These are phyloP conservation scores for Pollachius pollachius DNA, from an alignment of 2,113 vertebrate genomes.

Conservation along the genomic window DNA sequence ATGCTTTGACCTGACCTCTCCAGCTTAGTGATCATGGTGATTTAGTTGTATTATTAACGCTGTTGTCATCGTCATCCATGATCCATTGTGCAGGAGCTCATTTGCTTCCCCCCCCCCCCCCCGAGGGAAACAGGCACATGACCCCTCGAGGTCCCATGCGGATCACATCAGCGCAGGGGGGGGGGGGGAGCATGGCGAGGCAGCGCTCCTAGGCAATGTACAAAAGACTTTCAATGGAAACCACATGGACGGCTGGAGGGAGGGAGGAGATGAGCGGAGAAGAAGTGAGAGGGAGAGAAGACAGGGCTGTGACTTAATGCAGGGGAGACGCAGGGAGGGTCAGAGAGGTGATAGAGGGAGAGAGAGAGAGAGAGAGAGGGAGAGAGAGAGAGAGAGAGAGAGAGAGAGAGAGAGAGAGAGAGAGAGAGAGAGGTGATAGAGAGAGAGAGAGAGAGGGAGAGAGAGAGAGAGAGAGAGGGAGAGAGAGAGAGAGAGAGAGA, in stretches of 20 bases:
- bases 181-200: slow-evolving; percentile 30
- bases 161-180: slow-evolving; percentile 26
- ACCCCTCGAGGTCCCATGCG: slow-evolving; percentile 40
- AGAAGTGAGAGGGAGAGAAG: slow-evolving; percentile 30
- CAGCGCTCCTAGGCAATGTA: slow-evolving; percentile 35
- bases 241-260: slow-evolving; percentile 46
- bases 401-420: slow-evolving; percentile 39
- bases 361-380: slow-evolving; percentile 46
- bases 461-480: slow-evolving; percentile 41
- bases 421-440: too few relatives aligned
- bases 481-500: slow-evolving; percentile 61
- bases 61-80: slow-evolving; percentile 19
- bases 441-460: slow-evolving; percentile 66
- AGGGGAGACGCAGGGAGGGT: slow-evolving; percentile 20
- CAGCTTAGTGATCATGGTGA: slow-evolving; percentile 4
- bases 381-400: slow-evolving; percentile 61
- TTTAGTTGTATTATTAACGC: too few relatives aligned
- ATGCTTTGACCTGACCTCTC: neutral
- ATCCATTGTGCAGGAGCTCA: slow-evolving; percentile 55
- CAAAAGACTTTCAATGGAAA: slow-evolving; percentile 66
- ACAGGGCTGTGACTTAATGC: slow-evolving; percentile 30
- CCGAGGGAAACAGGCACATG: slow-evolving; percentile 66
- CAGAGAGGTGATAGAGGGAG: slow-evolving; percentile 37
- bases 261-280: slow-evolving; percentile 40
- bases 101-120: slow-evolving; percentile 31